These are phyloP conservation scores for Sus scrofa DNA, from an alignment of 2,113 vertebrate species.

Conservation along the genomic window DNA sequence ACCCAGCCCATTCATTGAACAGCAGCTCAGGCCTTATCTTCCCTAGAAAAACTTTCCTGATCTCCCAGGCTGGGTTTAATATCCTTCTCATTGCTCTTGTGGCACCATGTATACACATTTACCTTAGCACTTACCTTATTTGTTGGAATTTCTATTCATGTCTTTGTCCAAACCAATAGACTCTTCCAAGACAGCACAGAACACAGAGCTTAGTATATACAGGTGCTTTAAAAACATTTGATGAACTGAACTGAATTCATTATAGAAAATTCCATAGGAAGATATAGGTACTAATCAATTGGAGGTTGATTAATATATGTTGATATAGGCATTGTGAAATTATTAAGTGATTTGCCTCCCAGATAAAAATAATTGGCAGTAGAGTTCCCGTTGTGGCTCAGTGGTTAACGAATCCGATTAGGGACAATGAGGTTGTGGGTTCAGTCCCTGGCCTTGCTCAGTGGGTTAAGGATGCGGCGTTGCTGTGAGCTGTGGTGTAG, in stretches of 20 bases:
- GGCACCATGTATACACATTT: not conserved
- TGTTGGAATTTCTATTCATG: not conserved
- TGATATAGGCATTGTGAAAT: not conserved
- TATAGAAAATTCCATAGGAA: not conserved
- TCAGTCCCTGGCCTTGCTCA: too few relatives aligned
- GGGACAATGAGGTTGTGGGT: too few relatives aligned
- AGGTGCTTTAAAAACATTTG: not conserved
- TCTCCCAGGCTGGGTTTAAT: not conserved
- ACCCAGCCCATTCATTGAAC: not conserved
- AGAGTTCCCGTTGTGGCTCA: too few relatives aligned
- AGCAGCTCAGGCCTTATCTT: not conserved
- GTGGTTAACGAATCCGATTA: too few relatives aligned
- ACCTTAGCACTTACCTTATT: not conserved
- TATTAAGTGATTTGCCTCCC: not conserved
- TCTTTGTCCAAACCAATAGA: not conserved
- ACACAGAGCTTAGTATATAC: not conserved
- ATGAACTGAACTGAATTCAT: not conserved
- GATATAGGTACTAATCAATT: not conserved
- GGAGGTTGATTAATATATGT: not conserved
- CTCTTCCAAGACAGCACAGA: not conserved
- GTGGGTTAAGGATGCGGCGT: too few relatives aligned
- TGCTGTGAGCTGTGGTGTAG: too few relatives aligned
- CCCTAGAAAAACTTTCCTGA: not conserved
- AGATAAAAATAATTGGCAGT: slow-evolving; percentile 2
- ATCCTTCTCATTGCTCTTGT: not conserved